These are phyloP conservation scores for Babylonia areolata DNA, from an alignment of 1,140 invertebrate genomes.

Conservation along the genomic window DNA sequence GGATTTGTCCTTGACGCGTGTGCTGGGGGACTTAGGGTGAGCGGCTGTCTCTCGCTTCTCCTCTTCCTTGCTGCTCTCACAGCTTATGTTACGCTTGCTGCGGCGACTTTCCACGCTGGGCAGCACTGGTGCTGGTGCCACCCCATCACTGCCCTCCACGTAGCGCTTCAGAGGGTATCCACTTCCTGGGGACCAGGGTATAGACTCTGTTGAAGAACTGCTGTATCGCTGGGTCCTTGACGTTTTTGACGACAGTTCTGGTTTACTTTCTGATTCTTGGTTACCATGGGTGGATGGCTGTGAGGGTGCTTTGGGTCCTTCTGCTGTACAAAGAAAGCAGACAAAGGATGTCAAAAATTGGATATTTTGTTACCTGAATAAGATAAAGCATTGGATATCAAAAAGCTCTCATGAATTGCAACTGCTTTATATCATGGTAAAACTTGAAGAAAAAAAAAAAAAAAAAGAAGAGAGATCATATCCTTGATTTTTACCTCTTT, in stretches of 20 bases:
- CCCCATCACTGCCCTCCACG: constrained; percentile 65
- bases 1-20: constrained; percentile 67
- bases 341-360: no score
- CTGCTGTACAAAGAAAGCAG: constrained; percentile 49
- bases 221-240: constrained; percentile 40
- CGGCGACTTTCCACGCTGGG: background rate
- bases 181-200: background rate
- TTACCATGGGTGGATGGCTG: no score
- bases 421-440: no score
- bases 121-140: constrained; percentile 16
- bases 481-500: no score
- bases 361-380: no score
- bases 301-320: constrained; percentile 42
- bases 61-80: constrained; percentile 35
- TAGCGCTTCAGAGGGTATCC: constrained; percentile 54
- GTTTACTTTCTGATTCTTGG: background rate
- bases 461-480: no score
- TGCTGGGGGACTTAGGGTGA: constrained; percentile 60
- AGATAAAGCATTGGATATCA: no score
- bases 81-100: constrained; percentile 34
- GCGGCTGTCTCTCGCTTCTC: constrained; percentile 49
- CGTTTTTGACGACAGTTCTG: constrained; percentile 3
- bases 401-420: no score
- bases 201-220: constrained; percentile 32
- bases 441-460: no score